Conservation (phyloP, 2,113 vertebrate genomes). For the Sakesphorus luctuosus region DNA sequence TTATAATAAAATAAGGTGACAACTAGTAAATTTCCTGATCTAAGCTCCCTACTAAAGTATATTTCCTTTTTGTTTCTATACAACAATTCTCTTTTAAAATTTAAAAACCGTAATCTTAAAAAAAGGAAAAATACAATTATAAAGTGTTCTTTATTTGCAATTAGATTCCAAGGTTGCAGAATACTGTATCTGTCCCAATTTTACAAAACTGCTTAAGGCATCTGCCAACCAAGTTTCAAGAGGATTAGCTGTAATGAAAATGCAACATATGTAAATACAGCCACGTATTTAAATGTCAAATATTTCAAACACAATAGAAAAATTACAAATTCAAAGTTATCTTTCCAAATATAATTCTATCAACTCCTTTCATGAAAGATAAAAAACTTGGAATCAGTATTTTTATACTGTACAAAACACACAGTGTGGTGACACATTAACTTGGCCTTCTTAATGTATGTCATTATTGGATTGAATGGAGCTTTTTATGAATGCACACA, state of each 20-base stretch:
- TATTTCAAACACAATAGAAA: constrained; percentile 59
- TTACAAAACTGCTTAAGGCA: constrained; percentile 65
- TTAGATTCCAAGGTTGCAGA: constrained; percentile 34
- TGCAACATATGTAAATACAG: constrained; percentile 72
- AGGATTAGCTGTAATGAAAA: constrained; percentile 71
- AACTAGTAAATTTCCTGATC: neutral
- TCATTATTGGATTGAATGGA: neutral
- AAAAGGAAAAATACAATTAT: neutral
- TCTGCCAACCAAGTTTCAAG: constrained; percentile 71
- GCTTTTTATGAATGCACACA: neutral
- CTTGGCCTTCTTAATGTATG: neutral
- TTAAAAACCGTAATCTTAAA: neutral
- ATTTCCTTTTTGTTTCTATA: neutral
- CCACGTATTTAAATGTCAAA: constrained; percentile 45
- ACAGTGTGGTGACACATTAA: neutral
- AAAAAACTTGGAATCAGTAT: neutral
- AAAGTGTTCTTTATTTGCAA: constrained; percentile 18
- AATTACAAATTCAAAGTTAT: constrained; percentile 44
- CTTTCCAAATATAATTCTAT: constrained; percentile 29
- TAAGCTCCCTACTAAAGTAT: neutral
- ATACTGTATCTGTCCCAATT: constrained; percentile 56
- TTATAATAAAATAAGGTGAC: neutral
- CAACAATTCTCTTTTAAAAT: neutral
- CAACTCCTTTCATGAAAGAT: neutral
- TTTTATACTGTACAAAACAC: neutral